Base-by-base conservation (phyloP, 2,797 vertebrate species). In the Hippocampus kuda region DNA sequence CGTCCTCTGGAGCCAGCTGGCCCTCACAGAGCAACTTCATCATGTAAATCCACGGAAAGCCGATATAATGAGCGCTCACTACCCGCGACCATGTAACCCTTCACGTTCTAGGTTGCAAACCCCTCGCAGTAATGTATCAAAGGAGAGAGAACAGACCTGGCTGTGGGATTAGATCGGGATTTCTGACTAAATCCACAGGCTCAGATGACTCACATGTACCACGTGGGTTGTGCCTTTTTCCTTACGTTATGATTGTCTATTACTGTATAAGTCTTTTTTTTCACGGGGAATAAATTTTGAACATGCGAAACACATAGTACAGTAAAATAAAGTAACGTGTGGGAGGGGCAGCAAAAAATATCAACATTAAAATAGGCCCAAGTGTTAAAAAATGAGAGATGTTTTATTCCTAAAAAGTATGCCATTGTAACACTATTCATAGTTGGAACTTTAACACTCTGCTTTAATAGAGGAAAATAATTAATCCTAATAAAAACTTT, bases 131-230 rank as follows among this genome's bases (percentile, higher is more conserved):
- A 65, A 54, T 38, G 38, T 24, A 56, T 51, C 53, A 49, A 27
- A 65, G 61, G 60, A 42, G 72, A 66, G 60, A 46, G 72, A 71
- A 66, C 74, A 75, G 65, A 77, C 75, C 77, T 65, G 67, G 69
- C 69, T 49, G 65, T 1, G 20, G 86, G 90, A 92, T 92, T 91
- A 92, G 74, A 42, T 5, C 56, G 75, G 89, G 89, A 90, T 92
- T 90, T 91, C 79, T 69, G 60, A 76, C 78, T 88, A 89, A 87
- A 68, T 81, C 83, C 80, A 67, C 57, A 77, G 83, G 87, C 86
- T 88, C 81, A 85, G 84, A 62, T 75, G 75, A 77, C 73, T 83
- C 73, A 71, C 70, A 74, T 65, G 26, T 22, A 75, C 68, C 81
- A 87, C 78, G 81, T 87, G 82, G 65, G 13, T 20, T 57, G 46